Percentiles rank a stretch among this genome's conserved stretches.
These are phyloP conservation scores for Lapara coniferarum DNA, from an alignment of 2,888 invertebrate genomes.

Conservation along the genomic window DNA sequence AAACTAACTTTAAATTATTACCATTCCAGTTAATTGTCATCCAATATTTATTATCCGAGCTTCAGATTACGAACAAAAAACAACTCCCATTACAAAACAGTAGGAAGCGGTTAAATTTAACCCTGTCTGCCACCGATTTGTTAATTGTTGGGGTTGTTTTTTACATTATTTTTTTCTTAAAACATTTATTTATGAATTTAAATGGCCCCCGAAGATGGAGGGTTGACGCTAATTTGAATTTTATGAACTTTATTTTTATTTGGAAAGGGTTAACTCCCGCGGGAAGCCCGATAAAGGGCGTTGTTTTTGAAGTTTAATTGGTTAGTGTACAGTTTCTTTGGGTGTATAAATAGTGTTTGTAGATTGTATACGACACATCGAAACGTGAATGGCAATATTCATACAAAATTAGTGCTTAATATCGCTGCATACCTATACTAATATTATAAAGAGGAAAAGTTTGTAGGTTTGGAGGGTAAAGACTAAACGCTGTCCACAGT, in stretches of 20 bases:
- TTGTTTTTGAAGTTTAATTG: conserved; percentile 26
- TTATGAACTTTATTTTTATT: conserved; percentile 78
- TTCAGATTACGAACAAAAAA: conserved; percentile 66
- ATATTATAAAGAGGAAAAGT: too few relatives aligned
- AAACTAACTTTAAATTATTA: not conserved
- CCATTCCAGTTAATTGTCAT: conserved; percentile 53
- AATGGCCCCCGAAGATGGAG: conserved; percentile 72
- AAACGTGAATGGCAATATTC: too few relatives aligned
- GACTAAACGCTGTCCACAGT: too few relatives aligned
- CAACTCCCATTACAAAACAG: conserved; percentile 52
- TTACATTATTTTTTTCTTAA: conserved; percentile 60
- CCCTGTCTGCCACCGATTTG: conserved; percentile 76
- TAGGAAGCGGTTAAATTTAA: conserved; percentile 76
- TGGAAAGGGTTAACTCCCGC: conserved; percentile 58
- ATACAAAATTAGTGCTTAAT: too few relatives aligned
- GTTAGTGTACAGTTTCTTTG: conserved; percentile 21
- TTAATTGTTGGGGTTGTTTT: conserved; percentile 76
- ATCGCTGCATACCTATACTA: too few relatives aligned
- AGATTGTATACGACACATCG: not conserved
- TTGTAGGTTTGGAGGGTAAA: too few relatives aligned
- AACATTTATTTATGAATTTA: conserved; percentile 79
- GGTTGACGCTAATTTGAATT: conserved; percentile 79
- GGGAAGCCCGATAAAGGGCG: conserved; percentile 41
- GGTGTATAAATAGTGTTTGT: conserved; percentile 15
- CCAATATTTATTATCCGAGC: conserved; percentile 71